Evolutionary conservation across 2,797 vertebrate species (phyloP).

Genomic region (Anabas testudineus): DNA sequence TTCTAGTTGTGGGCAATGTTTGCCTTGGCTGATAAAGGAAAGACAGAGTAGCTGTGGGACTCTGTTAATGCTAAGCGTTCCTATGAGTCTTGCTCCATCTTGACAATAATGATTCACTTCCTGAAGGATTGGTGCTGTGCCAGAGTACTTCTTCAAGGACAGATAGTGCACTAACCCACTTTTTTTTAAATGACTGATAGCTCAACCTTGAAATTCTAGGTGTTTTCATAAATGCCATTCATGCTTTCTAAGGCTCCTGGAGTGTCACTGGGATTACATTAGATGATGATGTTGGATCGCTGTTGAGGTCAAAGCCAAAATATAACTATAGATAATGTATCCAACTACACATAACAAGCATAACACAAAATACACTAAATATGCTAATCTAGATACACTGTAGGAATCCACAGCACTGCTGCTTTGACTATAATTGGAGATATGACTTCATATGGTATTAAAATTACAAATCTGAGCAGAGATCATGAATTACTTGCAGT

Average conservation of each 20-base stretch:
- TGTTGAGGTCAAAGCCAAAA: conserved; percentile 19
- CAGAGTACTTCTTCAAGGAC: conserved; percentile 76
- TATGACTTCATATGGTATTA: not conserved
- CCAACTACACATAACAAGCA: not conserved
- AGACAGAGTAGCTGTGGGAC: conserved; percentile 65
- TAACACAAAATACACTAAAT: not conserved
- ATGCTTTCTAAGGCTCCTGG: conserved; percentile 42
- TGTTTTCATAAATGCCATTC: conserved; percentile 48
- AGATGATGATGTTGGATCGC: conserved; percentile 25
- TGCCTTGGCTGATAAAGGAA: conserved; percentile 54
- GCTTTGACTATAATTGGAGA: not conserved
- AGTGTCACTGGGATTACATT: conserved; percentile 37
- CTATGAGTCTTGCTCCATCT: conserved; percentile 60
- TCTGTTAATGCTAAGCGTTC: conserved; percentile 66
- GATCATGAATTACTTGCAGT: not conserved
- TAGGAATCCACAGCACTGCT: not conserved
- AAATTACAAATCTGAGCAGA: not conserved
- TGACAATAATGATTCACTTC: conserved; percentile 72
- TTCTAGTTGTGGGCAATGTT: conserved; percentile 56
- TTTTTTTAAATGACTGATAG: conserved; percentile 62
- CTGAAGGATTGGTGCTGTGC: conserved; percentile 70
- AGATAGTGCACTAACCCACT: conserved; percentile 64
- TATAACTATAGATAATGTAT: not conserved
- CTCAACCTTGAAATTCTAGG: conserved; percentile 48
- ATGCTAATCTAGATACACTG: not conserved